Evolutionary conservation across 2,113 vertebrate species (phyloP).

Genomic region (Merops nubicus): DNA sequence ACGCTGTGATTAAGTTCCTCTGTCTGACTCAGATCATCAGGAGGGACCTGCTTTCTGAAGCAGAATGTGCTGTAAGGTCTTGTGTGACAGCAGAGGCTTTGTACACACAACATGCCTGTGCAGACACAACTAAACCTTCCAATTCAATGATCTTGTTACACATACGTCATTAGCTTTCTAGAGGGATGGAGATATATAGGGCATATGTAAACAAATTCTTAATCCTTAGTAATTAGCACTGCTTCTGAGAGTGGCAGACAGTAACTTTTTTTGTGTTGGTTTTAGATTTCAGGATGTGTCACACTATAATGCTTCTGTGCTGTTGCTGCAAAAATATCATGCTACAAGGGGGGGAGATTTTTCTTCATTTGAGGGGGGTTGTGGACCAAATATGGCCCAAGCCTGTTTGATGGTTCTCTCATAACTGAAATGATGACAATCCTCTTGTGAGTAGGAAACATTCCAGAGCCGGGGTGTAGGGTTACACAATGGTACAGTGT

Average conservation of each 20-base stretch:
- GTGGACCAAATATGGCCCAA: slow-evolving; percentile 38
- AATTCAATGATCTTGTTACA: background rate
- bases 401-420: slow-evolving; percentile 34
- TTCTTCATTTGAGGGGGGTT: background rate
- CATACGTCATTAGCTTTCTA: background rate
- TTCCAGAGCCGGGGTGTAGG: slow-evolving; percentile 57
- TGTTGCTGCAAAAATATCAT: background rate
- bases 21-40: background rate
- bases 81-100: background rate
- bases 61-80: background rate
- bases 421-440: slow-evolving; percentile 67
- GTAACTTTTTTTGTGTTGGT: background rate
- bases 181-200: background rate
- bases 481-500: slow-evolving; percentile 72
- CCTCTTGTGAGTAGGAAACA: slow-evolving; percentile 66
- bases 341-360: background rate
- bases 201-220: background rate
- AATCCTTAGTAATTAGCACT: background rate
- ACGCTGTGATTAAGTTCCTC: background rate
- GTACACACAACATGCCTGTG: fast-evolving
- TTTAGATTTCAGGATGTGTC: background rate
- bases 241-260: background rate
- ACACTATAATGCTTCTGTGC: background rate
- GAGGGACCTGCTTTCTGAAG: background rate
- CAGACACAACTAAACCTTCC: background rate